These are phyloP conservation scores for Notarius quadriscutis DNA, from an alignment of 2,113 vertebrate species.

Conservation along the genomic window DNA sequence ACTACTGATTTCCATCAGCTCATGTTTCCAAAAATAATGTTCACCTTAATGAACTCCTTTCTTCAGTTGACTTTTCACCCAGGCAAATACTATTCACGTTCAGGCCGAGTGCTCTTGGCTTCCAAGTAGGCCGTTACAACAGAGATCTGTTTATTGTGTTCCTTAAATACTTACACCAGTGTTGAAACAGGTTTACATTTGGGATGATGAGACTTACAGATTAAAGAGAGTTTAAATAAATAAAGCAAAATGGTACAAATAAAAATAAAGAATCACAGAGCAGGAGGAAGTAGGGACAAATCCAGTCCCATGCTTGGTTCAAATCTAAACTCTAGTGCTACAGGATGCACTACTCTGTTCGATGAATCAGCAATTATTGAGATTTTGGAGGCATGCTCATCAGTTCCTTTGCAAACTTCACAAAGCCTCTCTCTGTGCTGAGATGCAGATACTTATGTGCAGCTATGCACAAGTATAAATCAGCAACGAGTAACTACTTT, in stretches of 20 bases:
- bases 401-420: not conserved
- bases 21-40: not conserved
- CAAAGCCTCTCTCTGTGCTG: not conserved
- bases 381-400: not conserved
- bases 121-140: not conserved
- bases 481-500: not conserved
- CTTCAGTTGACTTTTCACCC: not conserved
- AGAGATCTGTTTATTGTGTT: not conserved
- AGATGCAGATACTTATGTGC: not conserved
- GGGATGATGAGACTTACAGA: not conserved
- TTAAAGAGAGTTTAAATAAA: not conserved
- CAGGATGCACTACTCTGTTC: not conserved
- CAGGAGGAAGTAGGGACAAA: not conserved
- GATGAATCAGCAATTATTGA: not conserved
- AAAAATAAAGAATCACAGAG: not conserved
- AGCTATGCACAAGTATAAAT: not conserved
- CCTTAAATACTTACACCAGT: not conserved
- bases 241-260: not conserved
- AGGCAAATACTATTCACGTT: not conserved
- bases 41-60: not conserved
- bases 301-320: not conserved
- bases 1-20: not conserved
- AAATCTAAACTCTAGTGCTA: not conserved
- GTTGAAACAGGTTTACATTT: not conserved
- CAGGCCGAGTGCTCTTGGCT: not conserved